phyloP scores from a whole-genome alignment of 2,888 invertebrate species.

The Dioctria linearis region DNA sequence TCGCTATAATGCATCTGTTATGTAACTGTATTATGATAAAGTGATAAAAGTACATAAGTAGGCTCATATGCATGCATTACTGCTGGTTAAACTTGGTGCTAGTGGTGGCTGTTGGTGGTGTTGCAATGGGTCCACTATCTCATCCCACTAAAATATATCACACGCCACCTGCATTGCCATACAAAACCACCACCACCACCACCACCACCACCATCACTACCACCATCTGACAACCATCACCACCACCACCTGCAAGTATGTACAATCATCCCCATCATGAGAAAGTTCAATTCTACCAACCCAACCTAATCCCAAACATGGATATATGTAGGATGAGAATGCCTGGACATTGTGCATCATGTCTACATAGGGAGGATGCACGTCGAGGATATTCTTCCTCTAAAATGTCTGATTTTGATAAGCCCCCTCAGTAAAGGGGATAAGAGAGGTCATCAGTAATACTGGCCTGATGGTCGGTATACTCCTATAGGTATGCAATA shows the following conservation, averaged over 20 bases:
- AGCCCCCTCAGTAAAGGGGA: background rate
- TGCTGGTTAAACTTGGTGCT: background rate
- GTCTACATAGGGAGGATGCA: constrained; percentile 1
- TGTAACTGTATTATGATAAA: too few relatives aligned
- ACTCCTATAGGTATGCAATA: too few relatives aligned
- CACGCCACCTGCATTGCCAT: background rate
- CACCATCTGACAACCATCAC: background rate
- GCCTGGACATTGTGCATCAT: constrained; percentile 23
- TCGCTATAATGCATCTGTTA: too few relatives aligned
- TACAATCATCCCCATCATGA: background rate
- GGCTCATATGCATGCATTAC: background rate
- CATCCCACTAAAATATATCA: background rate
- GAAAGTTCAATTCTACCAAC: background rate
- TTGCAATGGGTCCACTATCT: background rate
- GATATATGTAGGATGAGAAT: background rate
- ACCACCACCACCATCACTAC: constrained; percentile 9
- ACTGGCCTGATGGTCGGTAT: too few relatives aligned
- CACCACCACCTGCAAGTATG: constrained; percentile 12
- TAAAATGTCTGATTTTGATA: constrained; percentile 31
- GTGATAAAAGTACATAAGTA: background rate
- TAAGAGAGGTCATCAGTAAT: background rate
- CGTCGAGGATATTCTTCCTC: constrained; percentile 6
- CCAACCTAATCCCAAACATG: background rate
- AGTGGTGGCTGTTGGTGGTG: background rate
- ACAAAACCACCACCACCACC: background rate